Percentiles rank a stretch among this genome's conserved stretches.
Evolutionary conservation across 2,113 vertebrate species (phyloP).

Genomic region (Plotosus lineatus): DNA sequence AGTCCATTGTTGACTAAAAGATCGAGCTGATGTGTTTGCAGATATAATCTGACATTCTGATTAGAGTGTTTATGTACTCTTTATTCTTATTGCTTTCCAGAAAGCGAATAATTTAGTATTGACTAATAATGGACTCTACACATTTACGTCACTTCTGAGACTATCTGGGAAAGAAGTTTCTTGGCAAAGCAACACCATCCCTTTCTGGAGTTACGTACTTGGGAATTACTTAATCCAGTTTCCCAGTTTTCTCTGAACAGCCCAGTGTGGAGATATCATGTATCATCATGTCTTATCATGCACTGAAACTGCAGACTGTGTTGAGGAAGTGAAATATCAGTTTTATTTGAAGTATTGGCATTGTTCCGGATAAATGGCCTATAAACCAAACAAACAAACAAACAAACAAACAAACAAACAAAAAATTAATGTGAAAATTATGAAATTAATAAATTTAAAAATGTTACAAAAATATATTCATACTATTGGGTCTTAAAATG

Average conservation of each 20-base stretch:
- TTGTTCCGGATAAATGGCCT: neutral
- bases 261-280: neutral
- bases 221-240: slow-evolving; percentile 21
- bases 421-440: neutral
- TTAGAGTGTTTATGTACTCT: neutral
- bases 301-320: neutral
- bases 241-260: neutral
- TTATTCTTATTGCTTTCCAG: neutral
- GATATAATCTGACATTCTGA: neutral
- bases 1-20: neutral
- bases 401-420: no score
- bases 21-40: neutral
- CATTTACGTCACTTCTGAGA: neutral
- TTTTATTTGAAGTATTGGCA: neutral
- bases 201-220: neutral
- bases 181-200: slow-evolving; percentile 17
- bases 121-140: neutral
- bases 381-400: neutral
- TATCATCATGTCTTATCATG: neutral
- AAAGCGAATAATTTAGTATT: slow-evolving; percentile 5
- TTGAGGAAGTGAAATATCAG: neutral
- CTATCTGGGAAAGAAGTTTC: neutral
- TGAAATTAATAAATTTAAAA: neutral
- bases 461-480: no score
- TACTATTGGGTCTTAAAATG: neutral